Evolutionary conservation across 2,888 invertebrate genomes (phyloP).

Genomic region (Eilema griseolum): DNA sequence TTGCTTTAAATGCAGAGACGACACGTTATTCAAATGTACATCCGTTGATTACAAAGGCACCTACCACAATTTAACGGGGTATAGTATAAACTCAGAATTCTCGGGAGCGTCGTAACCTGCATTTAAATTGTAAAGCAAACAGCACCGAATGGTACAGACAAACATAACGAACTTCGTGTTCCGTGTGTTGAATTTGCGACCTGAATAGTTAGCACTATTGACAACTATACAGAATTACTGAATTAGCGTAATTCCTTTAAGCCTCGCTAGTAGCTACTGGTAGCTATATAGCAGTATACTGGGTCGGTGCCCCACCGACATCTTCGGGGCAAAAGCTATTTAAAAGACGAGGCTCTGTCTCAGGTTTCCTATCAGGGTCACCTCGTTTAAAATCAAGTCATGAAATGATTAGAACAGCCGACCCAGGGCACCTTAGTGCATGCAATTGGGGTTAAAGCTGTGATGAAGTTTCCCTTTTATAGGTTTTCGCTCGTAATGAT

Average conservation of each 20-base stretch:
- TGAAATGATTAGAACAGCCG: no score
- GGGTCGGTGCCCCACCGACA: no score
- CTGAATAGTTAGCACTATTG: constrained; percentile 44
- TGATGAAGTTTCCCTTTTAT: no score
- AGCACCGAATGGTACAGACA: constrained; percentile 55
- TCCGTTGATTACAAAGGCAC: constrained; percentile 45
- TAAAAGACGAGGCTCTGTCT: no score
- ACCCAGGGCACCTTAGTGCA: no score
- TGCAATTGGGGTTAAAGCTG: no score
- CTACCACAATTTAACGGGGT: constrained; percentile 36
- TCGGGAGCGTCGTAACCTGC: constrained; percentile 57
- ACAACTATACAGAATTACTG: not conserved
- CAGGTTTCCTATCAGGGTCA: no score
- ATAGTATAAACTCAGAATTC: constrained; percentile 46
- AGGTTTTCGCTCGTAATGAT: no score
- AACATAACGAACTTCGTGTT: constrained; percentile 64
- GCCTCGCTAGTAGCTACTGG: not conserved
- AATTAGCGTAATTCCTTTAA: not conserved
- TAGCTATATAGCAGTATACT: not conserved
- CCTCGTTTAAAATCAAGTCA: no score
- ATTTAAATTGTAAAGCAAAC: constrained; percentile 72
- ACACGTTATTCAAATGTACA: constrained; percentile 27
- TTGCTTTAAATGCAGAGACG: constrained; percentile 42
- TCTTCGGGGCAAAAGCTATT: no score
- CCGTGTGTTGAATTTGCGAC: constrained; percentile 59